phyloP scores from a whole-genome alignment of 2,797 vertebrate species.

The Tapera naevia region DNA sequence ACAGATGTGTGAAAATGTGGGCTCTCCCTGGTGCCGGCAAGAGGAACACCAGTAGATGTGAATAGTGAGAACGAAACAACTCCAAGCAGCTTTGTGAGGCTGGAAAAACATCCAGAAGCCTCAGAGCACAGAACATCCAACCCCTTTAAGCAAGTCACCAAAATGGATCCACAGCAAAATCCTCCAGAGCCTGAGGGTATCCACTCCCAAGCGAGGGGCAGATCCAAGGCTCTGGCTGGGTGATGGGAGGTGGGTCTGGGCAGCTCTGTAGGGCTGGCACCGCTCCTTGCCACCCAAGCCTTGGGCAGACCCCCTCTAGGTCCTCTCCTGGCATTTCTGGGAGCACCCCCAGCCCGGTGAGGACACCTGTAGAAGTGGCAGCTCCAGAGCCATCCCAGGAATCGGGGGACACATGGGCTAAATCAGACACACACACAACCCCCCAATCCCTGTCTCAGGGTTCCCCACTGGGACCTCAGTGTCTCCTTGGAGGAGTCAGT shows the following conservation, averaged over 20 bases:
- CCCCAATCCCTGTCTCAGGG: fast-evolving
- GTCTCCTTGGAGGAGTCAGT: fast-evolving
- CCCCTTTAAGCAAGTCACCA: background rate
- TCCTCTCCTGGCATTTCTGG: background rate
- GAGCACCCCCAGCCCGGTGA: fast-evolving
- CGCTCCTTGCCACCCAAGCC: background rate
- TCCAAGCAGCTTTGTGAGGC: background rate
- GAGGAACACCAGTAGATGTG: fast-evolving
- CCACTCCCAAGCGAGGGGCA: fast-evolving
- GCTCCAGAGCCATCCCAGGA: background rate
- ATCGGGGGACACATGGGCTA: fast-evolving
- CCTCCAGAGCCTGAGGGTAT: too few species aligned
- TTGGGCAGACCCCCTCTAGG: background rate
- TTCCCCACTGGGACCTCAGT: fast-evolving
- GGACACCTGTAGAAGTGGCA: fast-evolving
- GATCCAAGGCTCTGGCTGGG: fast-evolving
- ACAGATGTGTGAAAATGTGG: fast-evolving
- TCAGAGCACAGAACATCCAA: background rate
- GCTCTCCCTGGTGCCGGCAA: fast-evolving
- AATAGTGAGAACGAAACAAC: fast-evolving
- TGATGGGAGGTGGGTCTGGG: background rate
- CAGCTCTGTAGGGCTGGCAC: background rate
- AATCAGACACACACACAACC: fast-evolving
- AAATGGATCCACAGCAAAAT: fast-evolving
- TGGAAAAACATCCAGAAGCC: background rate